Evolutionary conservation across 2,888 invertebrate genomes (phyloP), one percentile per base, ranked within the genome.

Genomic region (Heliconius charithonia): DNA sequence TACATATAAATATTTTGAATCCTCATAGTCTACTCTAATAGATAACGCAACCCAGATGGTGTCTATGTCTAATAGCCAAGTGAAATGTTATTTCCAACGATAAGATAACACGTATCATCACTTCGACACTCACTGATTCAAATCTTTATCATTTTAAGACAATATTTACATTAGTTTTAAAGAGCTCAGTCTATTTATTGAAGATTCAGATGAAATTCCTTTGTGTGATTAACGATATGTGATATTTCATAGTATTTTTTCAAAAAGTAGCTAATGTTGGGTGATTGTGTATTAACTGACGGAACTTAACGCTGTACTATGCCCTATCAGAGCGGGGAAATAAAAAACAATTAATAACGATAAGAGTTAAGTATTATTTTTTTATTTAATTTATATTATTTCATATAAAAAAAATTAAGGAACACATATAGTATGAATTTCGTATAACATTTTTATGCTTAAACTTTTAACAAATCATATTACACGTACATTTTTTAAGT

Each of bases 101-200:
- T 69, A 69, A 69, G 69, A 69, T 69, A 69, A 69, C 16, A 41
- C 25, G 7, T 69, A 69, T 69, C 69, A 69, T 25, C 69, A 69
- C 69, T 69, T 69, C 41, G 69, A 69, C 69, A 45, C 41, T 69
- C 69, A 69, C n/a, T 69, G 41, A 69, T 69, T 69, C 41, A 69
- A 69, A 45, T 69, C 41, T 41, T 69, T 41, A 69, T 69, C 25
- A 25, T 41, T 25, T 41, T 69, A 6, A 25, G 41, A 69, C 16
- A 25, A 67, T 67, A 67, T 25, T 41, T 67, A 41, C 67, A 41
- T 12, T 41, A 13, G 67, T 67, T 37, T 67, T 10, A 62, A 69
- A 69, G 41, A 13, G 37, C n/a, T 69, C 16, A 16, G 25, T 41
- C 0, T 41, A 25, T 69, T 69, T 41, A 7, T 67, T 67, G 41